Evolutionary conservation across 2,888 invertebrate genomes (phyloP), one percentile per base, ranked within the genome.

Genomic region (Polyommatus iphigenia): DNA sequence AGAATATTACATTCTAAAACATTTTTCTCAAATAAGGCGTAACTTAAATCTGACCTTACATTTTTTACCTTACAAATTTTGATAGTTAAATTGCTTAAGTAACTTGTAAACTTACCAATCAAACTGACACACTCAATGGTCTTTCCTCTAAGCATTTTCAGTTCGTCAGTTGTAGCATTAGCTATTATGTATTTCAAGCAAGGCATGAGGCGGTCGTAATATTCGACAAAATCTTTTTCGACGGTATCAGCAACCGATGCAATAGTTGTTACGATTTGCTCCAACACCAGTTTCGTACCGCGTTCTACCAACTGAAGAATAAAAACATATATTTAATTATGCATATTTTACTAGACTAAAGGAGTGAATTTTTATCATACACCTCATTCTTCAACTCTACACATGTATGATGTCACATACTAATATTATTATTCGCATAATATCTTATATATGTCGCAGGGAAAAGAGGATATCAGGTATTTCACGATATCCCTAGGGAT

Each of bases 101-200:
- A 59, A 41, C 36, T 57, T 32, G 71, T 46, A 18, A 71, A 79
- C 87, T 91, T 82, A 84, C 99, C 99, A 88, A 99, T 99, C 79
- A 99, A 95, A 87, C 99, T 99, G 82, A 99, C 98, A 88, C 99
- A 99, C 91, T 99, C 99, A 82, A 99, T 99, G 2, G 99, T 99
- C 94, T 99, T 99, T 79, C 99, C 99, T 78, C 99, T 96, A 59
- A 99, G 94, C 92, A 99, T 95, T 86, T 98, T 97, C 81, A 99
- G 95, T 85, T 99, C 98, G 46, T 96, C 96, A 29, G 96, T 96
- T 83, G 96, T 97, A 8, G 99, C 99, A 89, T 99, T 98, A 85
- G 98, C 97, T 84, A 99, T 98, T 80, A 99, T 99, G 89, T 98
- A 99, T 90, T 99, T 99, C 81, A 99, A 95, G 87, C 98, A 98